Conservation (phyloP, 23 tunicate species). For the Phallusia fumigata region DNA sequence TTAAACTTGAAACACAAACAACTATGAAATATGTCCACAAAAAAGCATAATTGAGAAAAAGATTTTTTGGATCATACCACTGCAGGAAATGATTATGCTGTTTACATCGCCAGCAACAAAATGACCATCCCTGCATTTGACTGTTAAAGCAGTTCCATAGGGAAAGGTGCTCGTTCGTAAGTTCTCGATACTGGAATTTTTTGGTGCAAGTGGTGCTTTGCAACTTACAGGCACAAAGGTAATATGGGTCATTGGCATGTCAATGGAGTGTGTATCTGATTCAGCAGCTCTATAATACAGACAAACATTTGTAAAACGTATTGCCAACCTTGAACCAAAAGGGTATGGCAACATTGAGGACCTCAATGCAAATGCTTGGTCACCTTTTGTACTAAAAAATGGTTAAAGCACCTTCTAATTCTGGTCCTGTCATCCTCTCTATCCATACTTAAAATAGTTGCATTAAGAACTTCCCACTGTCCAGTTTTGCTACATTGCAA, state of each 20-base stretch:
- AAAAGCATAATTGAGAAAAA: no score
- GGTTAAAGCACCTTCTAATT: no score
- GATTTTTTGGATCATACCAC: neutral
- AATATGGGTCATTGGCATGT: neutral
- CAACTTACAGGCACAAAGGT: conserved; percentile 37
- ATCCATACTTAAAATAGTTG: neutral
- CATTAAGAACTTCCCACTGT: conserved; percentile 32
- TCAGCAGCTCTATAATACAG: neutral
- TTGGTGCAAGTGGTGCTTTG: conserved; percentile 11
- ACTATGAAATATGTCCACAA: no score
- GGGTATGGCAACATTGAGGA: neutral
- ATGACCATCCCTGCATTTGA: conserved; percentile 9
- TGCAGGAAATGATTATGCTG: neutral
- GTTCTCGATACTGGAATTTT: neutral
- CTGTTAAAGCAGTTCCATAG: neutral
- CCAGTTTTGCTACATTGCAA: conserved; percentile 47
- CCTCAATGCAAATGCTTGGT: neutral
- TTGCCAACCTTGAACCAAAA: neutral
- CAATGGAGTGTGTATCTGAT: neutral
- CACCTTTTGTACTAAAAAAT: no score
- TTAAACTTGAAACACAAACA: no score
- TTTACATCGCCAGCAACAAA: neutral
- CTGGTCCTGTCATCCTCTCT: no score
- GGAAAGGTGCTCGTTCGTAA: neutral
- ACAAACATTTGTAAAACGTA: neutral